These are phyloP conservation scores for Cryptus armator DNA, from an alignment of 2,888 invertebrate species.

Conservation along the genomic window DNA sequence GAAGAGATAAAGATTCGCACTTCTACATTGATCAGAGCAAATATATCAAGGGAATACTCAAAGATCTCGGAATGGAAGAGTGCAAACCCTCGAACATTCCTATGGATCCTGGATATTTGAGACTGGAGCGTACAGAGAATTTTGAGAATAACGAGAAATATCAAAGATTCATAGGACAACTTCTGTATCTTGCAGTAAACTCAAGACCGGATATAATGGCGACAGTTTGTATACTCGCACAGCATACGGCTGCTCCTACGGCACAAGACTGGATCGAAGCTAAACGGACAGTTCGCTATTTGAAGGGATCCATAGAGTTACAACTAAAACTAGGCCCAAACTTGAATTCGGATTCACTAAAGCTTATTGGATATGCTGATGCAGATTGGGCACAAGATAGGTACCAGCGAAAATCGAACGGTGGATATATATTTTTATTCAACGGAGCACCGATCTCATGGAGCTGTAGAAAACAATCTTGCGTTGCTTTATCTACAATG, in stretches of 20 bases:
- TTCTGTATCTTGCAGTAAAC: conserved; percentile 45
- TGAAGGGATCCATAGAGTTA: conserved; percentile 20
- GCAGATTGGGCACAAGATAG: conserved; percentile 78
- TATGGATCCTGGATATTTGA: conserved; percentile 58
- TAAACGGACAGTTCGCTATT: conserved; percentile 50
- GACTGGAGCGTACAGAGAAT: background rate
- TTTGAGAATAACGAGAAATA: conserved; percentile 10
- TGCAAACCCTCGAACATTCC: conserved; percentile 59
- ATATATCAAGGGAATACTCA: conserved; percentile 63
- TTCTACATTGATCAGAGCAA: conserved; percentile 41
- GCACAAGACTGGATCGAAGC: conserved; percentile 38
- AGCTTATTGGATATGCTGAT: conserved; percentile 75
- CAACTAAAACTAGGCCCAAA: conserved; percentile 21
- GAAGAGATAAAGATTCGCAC: conserved; percentile 27
- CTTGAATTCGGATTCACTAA: no score
- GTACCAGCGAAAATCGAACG: conserved; percentile 75
- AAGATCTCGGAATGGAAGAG: conserved; percentile 55
- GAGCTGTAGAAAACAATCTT: conserved; percentile 74
- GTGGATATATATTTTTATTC: conserved; percentile 74
- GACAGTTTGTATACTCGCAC: conserved; percentile 35
- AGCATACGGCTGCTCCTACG: conserved; percentile 27
- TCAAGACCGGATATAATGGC: conserved; percentile 49
- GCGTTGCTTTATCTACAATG: conserved; percentile 70
- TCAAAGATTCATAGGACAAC: conserved; percentile 26
- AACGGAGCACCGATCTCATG: conserved; percentile 73